A percentile compares a stretch with the other conserved stretches of the same genome.
Evolutionary conservation across 2,888 invertebrate species (phyloP).

Genomic region (Hirudinaria manillensis): DNA sequence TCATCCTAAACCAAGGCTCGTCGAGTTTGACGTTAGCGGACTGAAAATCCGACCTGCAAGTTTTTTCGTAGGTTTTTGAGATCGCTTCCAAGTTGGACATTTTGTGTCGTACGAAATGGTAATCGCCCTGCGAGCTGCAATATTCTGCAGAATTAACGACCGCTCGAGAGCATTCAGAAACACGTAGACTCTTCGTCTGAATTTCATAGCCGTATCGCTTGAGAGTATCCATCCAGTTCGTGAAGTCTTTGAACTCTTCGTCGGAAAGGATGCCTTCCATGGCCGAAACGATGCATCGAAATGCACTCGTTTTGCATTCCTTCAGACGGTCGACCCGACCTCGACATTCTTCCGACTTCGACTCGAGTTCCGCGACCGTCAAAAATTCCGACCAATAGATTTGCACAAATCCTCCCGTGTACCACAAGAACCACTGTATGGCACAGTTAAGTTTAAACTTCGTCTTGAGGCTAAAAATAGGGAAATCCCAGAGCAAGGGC

Average conservation of each 20-base stretch:
- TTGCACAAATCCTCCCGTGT: conserved; percentile 21
- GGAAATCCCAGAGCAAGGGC: neutral
- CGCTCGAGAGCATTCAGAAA: neutral
- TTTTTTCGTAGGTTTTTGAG: conserved; percentile 11
- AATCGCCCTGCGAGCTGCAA: neutral
- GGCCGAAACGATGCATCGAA: neutral
- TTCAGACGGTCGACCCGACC: no score
- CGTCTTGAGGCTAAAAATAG: neutral
- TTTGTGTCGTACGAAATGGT: no score
- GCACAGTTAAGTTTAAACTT: neutral
- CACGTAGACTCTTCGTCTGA: neutral
- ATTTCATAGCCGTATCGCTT: conserved; percentile 2
- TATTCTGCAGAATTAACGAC: conserved; percentile 6
- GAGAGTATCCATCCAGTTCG: neutral
- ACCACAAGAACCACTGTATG: conserved; percentile 30
- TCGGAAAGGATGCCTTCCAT: neutral
- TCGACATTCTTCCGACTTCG: no score
- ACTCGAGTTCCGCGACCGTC: no score
- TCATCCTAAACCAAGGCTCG: conserved; percentile 33
- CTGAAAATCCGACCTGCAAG: neutral
- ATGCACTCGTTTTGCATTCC: neutral
- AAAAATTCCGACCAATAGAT: conserved; percentile 8
- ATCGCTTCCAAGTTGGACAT: neutral
- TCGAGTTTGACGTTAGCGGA: conserved; percentile 24
- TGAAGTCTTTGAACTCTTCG: neutral